These are phyloP conservation scores for Drosophila pseudotakahashii DNA, from an alignment of 2,888 invertebrate species.

Conservation along the genomic window DNA sequence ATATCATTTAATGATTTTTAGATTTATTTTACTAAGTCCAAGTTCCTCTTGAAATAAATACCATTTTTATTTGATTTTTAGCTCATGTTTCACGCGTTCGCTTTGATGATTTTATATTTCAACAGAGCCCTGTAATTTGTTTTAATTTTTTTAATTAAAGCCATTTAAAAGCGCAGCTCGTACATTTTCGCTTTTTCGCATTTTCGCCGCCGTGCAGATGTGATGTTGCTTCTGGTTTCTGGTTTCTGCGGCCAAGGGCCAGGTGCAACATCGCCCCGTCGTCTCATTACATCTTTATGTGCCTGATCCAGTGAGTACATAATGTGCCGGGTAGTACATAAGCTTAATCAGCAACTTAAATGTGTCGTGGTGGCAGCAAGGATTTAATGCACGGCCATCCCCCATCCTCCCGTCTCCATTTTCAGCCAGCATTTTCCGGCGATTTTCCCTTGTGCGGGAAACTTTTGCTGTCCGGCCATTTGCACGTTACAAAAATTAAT, in stretches of 20 bases:
- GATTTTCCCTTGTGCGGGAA: conserved; percentile 25
- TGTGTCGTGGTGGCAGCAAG: conserved; percentile 74
- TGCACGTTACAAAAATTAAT: conserved; percentile 83
- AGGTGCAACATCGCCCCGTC: conserved; percentile 39
- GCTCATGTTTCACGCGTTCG: too few relatives aligned
- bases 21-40: too few relatives aligned
- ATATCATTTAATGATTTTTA: too few relatives aligned
- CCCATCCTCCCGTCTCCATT: conserved; percentile 1
- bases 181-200: conserved; percentile 10
- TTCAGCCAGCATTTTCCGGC: conserved; percentile 5
- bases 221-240: conserved; percentile 43
- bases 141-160: conserved; percentile 80
- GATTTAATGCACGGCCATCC: conserved; percentile 56
- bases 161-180: conserved; percentile 74
- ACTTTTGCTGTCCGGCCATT: conserved; percentile 67
- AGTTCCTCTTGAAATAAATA: too few relatives aligned
- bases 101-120: not conserved
- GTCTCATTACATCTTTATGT: conserved; percentile 77
- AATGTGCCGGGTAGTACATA: conserved; percentile 55
- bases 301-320: conserved; percentile 65
- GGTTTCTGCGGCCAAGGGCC: conserved; percentile 36
- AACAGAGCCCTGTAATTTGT: not conserved
- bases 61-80: too few relatives aligned
- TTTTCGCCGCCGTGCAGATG: conserved; percentile 54
- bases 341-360: conserved; percentile 80